phyloP scores from a whole-genome alignment of 1,140 invertebrate genomes.

The Melipona quadrifasciata region DNA sequence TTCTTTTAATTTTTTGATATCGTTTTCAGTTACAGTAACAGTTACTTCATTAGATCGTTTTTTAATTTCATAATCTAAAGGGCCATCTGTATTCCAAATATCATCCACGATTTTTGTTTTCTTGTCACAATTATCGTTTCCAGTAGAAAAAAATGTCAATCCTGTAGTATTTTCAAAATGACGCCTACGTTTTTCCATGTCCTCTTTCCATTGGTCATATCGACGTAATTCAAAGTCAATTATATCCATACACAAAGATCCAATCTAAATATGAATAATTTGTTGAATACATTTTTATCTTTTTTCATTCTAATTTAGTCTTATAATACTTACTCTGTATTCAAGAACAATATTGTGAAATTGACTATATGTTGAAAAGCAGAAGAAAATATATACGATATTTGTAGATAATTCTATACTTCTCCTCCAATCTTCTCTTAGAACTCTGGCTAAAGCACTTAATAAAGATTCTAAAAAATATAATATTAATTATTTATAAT shows the following conservation, averaged over 20 bases:
- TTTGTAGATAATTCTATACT: constrained; percentile 98
- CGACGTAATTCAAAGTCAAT: constrained; percentile 96
- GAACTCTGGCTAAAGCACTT: constrained; percentile 95
- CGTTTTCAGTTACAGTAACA: constrained; percentile 70
- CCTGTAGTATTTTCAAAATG: constrained; percentile 80
- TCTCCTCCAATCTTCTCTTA: constrained; percentile 98
- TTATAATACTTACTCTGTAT: constrained; percentile 87
- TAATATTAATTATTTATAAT: constrained; percentile 20
- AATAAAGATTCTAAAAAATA: constrained; percentile 92
- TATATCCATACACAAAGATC: constrained; percentile 97
- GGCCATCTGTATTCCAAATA: constrained; percentile 76
- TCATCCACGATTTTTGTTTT: constrained; percentile 78
- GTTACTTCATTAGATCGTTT: constrained; percentile 70
- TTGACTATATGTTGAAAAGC: constrained; percentile 97
- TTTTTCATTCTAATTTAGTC: constrained; percentile 19
- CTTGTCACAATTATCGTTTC: constrained; percentile 74
- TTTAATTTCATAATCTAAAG: constrained; percentile 77
- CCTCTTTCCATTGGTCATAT: constrained; percentile 96
- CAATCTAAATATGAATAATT: constrained; percentile 86
- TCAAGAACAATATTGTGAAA: constrained; percentile 96
- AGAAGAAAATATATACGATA: constrained; percentile 98
- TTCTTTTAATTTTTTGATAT: constrained; percentile 86
- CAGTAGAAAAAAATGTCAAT: constrained; percentile 72
- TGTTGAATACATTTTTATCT: constrained; percentile 12
- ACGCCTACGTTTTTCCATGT: constrained; percentile 86